A percentile compares a stretch with the other conserved stretches of the same genome.
Conservation (phyloP, 2,888 invertebrate genomes). For the Xestia c-nigrum region DNA sequence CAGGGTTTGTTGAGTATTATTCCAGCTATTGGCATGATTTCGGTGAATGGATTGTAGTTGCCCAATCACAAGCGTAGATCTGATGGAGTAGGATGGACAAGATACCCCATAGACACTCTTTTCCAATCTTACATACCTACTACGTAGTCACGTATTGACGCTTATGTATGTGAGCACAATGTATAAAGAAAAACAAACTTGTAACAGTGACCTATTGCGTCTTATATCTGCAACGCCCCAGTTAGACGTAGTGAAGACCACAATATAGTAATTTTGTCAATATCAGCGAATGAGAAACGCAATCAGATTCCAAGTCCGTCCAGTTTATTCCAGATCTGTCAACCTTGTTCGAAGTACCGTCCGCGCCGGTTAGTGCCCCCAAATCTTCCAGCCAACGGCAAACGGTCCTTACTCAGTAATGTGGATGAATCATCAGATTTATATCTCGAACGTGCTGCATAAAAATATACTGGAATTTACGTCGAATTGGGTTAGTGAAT, state of each 20-base stretch:
- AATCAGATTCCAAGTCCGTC: constrained; percentile 39
- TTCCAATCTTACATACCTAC: not conserved
- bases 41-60: not conserved
- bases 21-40: not conserved
- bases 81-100: not conserved
- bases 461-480: constrained; percentile 62
- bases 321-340: constrained; percentile 58
- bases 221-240: constrained; percentile 23
- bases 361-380: constrained; percentile 61
- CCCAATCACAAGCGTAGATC: not conserved
- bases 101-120: not conserved
- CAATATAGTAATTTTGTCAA: constrained; percentile 32
- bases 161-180: not conserved
- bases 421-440: constrained; percentile 70
- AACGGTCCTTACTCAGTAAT: constrained; percentile 57
- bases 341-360: constrained; percentile 50
- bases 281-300: constrained; percentile 25
- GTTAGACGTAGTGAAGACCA: constrained; percentile 13
- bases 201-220: constrained; percentile 16
- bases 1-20: not conserved
- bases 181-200: not conserved
- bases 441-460: constrained; percentile 60
- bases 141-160: not conserved
- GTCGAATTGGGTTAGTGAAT: constrained; percentile 62
- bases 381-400: constrained; percentile 47